Conservation (phyloP, 30 jellyfish, hydroid and myxozoan genomes). For the Cassiopea xamachana region DNA sequence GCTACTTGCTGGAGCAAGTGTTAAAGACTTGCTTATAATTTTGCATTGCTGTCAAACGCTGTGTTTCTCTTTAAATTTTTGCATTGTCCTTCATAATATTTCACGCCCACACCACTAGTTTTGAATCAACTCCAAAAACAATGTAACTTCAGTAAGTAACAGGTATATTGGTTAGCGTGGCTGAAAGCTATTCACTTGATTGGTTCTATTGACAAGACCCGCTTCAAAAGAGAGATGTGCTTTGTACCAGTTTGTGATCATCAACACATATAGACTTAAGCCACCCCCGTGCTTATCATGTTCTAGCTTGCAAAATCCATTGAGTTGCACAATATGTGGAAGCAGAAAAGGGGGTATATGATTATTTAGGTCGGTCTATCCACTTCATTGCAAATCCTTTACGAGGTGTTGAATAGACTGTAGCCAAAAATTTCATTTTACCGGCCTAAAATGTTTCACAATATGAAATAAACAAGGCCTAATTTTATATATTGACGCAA, state of each 20-base stretch:
- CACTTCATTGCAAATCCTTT: too few species aligned
- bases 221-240: background rate
- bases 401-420: too few species aligned
- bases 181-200: constrained; percentile 28
- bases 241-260: background rate
- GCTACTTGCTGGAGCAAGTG: too few species aligned
- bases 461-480: background rate
- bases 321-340: background rate
- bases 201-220: constrained; percentile 2
- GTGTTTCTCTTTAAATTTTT: too few species aligned
- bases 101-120: too few species aligned
- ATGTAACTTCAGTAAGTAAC: background rate
- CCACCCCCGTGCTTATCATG: background rate
- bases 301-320: background rate
- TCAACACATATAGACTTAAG: background rate
- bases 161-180: constrained; percentile 30
- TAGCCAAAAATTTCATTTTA: too few species aligned
- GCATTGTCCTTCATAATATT: too few species aligned
- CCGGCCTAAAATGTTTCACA: background rate
- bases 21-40: too few species aligned
- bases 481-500: background rate
- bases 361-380: background rate
- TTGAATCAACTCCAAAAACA: background rate
- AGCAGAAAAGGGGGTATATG: background rate
- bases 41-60: too few species aligned